Conservation (phyloP, 2,888 invertebrate species). For the Abrostola triplasia region DNA sequence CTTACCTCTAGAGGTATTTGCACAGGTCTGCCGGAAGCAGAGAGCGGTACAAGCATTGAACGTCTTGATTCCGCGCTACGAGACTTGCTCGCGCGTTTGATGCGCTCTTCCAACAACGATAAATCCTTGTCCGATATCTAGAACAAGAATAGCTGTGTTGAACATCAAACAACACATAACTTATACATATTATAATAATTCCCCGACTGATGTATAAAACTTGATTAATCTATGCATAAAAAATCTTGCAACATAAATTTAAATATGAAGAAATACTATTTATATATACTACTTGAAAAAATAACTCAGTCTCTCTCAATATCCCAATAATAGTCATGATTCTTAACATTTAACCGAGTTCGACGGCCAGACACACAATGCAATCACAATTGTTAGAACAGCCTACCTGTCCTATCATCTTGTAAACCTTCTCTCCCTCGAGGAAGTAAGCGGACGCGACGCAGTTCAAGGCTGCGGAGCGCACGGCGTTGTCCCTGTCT, state of each 20-base stretch:
- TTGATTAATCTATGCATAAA: too few relatives aligned
- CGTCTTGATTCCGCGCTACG: constrained; percentile 87
- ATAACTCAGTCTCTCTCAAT: too few relatives aligned
- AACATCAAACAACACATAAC: neutral
- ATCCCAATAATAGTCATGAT: too few relatives aligned
- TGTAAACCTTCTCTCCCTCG: constrained; percentile 96
- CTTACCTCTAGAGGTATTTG: constrained; percentile 70
- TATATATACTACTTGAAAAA: too few relatives aligned
- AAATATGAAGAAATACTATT: too few relatives aligned
- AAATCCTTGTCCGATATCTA: constrained; percentile 98
- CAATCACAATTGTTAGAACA: too few relatives aligned
- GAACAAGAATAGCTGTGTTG: neutral
- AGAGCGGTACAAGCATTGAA: constrained; percentile 80
- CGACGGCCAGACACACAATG: too few relatives aligned
- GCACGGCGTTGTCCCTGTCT: constrained; percentile 98
- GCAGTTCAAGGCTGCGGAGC: constrained; percentile 98
- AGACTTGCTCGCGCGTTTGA: constrained; percentile 94
- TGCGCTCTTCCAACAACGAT: constrained; percentile 97
- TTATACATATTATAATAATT: too few relatives aligned
- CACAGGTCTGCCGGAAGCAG: constrained; percentile 79
- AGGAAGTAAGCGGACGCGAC: constrained; percentile 96
- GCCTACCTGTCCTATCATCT: constrained; percentile 95
- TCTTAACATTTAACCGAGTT: too few relatives aligned
- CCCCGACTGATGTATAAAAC: too few relatives aligned
- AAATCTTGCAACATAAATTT: too few relatives aligned